Evolutionary conservation across 2,797 vertebrate genomes (phyloP).

Genomic region (Malurus leucopterus): DNA sequence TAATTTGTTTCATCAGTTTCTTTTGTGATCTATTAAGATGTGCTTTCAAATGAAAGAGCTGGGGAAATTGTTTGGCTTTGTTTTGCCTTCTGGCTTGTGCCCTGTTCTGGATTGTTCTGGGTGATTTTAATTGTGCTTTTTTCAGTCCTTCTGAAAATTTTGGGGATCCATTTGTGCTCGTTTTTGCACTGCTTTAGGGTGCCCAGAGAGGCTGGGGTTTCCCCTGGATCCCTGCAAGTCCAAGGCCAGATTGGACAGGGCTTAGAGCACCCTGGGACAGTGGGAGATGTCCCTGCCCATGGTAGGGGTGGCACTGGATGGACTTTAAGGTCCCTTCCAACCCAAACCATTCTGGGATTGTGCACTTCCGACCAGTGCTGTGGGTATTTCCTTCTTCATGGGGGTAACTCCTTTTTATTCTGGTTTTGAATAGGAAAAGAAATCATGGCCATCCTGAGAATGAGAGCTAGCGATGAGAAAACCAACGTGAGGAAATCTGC

Average conservation of each 20-base stretch:
- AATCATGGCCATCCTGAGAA: constrained; percentile 78
- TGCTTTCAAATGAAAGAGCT: not conserved
- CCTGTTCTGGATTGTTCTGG: not conserved
- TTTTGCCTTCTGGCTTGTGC: not conserved
- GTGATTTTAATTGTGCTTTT: not conserved
- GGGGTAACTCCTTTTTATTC: not conserved
- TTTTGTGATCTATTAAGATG: not conserved
- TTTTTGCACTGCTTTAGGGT: not conserved
- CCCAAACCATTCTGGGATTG: not conserved
- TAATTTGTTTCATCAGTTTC: not conserved
- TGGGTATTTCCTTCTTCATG: not conserved
- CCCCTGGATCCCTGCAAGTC: not conserved
- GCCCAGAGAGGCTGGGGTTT: not conserved
- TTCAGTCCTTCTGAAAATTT: not conserved
- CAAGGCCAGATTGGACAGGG: fast-evolving
- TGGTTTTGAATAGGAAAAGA: constrained; percentile 71
- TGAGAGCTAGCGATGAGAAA: constrained; percentile 81
- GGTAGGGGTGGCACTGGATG: not conserved
- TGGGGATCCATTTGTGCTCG: not conserved
- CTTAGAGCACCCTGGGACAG: not conserved
- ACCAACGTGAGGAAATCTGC: constrained; percentile 88
- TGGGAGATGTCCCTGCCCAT: not conserved
- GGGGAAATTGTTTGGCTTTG: not conserved
- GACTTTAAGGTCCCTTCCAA: not conserved
- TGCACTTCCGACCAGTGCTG: not conserved